Conservation (phyloP, 2,113 vertebrate genomes). For the Leuciscus idus region DNA sequence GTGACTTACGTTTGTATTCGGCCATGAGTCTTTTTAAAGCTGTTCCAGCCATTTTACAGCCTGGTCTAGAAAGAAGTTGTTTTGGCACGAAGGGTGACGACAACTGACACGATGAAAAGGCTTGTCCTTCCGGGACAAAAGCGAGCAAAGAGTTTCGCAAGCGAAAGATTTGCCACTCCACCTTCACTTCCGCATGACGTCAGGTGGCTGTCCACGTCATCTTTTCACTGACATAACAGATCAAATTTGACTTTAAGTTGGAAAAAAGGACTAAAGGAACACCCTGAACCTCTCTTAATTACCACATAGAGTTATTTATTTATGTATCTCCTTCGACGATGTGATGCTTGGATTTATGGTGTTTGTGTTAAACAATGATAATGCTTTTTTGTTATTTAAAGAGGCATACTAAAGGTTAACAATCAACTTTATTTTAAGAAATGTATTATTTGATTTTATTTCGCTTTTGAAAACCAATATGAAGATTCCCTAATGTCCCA, state of each 20-base stretch:
- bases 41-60: conserved; percentile 54
- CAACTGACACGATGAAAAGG: neutral
- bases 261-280: neutral
- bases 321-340: neutral
- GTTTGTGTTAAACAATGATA: neutral
- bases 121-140: conserved; percentile 41
- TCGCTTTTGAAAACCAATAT: neutral
- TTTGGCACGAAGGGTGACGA: conserved; percentile 26
- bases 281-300: neutral
- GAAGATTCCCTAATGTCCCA: neutral
- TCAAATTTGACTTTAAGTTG: no score
- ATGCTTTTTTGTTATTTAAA: neutral
- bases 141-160: neutral
- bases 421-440: neutral
- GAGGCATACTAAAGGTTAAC: neutral
- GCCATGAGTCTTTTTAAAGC: conserved; percentile 62
- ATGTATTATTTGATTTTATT: neutral
- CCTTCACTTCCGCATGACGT: neutral
- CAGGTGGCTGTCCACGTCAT: neutral
- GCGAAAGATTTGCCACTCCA: neutral
- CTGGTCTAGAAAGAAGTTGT: conserved; percentile 17
- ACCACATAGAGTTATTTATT: neutral
- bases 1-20: conserved; percentile 58
- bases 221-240: no score
- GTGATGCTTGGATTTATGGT: neutral